Evolutionary conservation across 2,888 invertebrate genomes (phyloP), one percentile per base, ranked within the genome.

Genomic region (Phaonia tiefii): DNA sequence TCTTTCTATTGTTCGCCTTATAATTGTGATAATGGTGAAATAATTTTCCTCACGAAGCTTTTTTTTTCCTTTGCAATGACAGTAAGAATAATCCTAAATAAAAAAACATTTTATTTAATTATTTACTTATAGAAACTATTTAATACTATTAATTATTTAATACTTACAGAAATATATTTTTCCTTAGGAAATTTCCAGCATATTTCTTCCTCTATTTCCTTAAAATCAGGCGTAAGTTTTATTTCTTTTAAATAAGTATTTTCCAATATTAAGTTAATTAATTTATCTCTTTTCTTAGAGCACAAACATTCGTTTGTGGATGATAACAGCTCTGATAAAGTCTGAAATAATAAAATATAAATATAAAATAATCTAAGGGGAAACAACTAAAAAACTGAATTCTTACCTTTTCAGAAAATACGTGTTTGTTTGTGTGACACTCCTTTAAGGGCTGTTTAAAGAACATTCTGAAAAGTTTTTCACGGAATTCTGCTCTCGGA

Each of bases 61-160:
- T n/a, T 51, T 67, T 37, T 49, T 69, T 2, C 54, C 69, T 42
- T 10, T 56, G 22, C 69, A 37, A 42, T 54, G 54, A 17, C 54
- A 54, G 22, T 54, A 69, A 54, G 54, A 69, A 69, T 69, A 54
- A 51, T 69, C 67, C 51, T 69, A 20, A 54, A 26, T n/a, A 58
- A 58, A 26, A 58, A 58, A 31, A 58, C 39, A 39, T 63, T 11
- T 63, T 31, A 39, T 63, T 44, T 2, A 42, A 2, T 39, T 63
- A 39, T 39, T 39, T 65, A 65, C 65, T 42, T 65, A 65, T 25
- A 17, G 42, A 65, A 17, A 44, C 65, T 42, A n/a, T n/a, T n/a
- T n/a, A n/a, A n/a, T n/a, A n/a, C n/a, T n/a, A n/a, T n/a, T n/a
- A n/a, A n/a, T n/a, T n/a, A n/a, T n/a, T n/a, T n/a, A n/a, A n/a